These are phyloP conservation scores for Sepiola atlantica DNA, from an alignment of 2,888 invertebrate species.

Conservation along the genomic window DNA sequence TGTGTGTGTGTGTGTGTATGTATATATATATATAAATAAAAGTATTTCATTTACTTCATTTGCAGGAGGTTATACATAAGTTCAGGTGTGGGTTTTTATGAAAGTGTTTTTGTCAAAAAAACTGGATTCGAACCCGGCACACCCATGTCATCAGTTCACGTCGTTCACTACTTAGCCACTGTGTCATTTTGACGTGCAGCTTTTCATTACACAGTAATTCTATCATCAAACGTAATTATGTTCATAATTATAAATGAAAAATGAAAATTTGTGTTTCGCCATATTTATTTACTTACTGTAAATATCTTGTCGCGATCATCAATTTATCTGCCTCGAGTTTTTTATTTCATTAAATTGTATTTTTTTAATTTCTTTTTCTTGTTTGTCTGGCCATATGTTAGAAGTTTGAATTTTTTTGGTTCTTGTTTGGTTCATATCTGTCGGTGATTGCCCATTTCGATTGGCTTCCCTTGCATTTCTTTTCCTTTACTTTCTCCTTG, in stretches of 20 bases:
- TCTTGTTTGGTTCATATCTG: neutral
- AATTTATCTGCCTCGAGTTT: neutral
- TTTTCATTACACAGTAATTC: neutral
- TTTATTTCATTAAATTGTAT: neutral
- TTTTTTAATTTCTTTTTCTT: neutral
- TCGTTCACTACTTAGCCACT: too few relatives aligned
- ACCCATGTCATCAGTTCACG: too few relatives aligned
- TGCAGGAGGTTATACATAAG: too few relatives aligned
- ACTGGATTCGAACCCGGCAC: too few relatives aligned
- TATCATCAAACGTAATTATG: neutral
- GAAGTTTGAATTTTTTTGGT: neutral
- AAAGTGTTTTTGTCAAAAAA: too few relatives aligned
- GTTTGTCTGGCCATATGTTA: neutral
- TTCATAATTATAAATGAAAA: neutral
- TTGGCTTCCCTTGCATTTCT: neutral
- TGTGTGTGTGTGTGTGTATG: too few relatives aligned
- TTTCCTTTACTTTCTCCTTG: neutral
- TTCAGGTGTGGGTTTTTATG: neutral
- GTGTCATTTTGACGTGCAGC: too few relatives aligned
- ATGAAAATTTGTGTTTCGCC: slow-evolving; percentile 19
- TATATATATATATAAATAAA: neutral
- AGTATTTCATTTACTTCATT: too few relatives aligned
- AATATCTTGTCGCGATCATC: neutral
- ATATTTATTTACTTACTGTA: neutral
- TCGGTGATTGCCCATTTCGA: neutral